Evolutionary conservation across 2,113 vertebrate genomes (phyloP).

Genomic region (Donacobius atricapilla): DNA sequence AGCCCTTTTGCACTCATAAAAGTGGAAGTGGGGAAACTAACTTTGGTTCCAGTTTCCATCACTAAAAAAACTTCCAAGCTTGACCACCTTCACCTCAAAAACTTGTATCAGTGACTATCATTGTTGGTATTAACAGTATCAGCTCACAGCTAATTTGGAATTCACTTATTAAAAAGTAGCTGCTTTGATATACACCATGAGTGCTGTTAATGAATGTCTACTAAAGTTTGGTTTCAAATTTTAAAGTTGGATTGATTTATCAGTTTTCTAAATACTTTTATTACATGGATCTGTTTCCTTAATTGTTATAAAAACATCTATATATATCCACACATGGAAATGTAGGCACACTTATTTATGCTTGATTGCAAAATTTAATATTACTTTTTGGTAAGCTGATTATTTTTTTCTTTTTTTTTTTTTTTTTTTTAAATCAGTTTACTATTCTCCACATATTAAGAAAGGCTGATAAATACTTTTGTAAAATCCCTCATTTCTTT

Average conservation of each 20-base stretch:
- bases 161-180: background rate
- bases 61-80: background rate
- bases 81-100: background rate
- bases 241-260: background rate
- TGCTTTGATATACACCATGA: background rate
- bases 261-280: background rate
- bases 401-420: rapidly evolving
- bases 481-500: background rate
- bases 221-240: background rate
- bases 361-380: background rate
- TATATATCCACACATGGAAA: rapidly evolving
- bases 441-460: background rate
- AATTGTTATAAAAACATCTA: background rate
- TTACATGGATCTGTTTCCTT: background rate
- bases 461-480: background rate
- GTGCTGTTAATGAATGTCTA: background rate
- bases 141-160: background rate
- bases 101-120: no score
- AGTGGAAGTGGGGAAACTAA: background rate
- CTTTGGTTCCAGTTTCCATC: background rate
- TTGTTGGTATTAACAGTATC: background rate
- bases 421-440: background rate
- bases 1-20: background rate
- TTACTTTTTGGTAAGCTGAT: background rate
- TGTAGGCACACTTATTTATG: background rate